phyloP scores from a whole-genome alignment of 2,797 vertebrate genomes.

The Propithecus deckenii region DNA sequence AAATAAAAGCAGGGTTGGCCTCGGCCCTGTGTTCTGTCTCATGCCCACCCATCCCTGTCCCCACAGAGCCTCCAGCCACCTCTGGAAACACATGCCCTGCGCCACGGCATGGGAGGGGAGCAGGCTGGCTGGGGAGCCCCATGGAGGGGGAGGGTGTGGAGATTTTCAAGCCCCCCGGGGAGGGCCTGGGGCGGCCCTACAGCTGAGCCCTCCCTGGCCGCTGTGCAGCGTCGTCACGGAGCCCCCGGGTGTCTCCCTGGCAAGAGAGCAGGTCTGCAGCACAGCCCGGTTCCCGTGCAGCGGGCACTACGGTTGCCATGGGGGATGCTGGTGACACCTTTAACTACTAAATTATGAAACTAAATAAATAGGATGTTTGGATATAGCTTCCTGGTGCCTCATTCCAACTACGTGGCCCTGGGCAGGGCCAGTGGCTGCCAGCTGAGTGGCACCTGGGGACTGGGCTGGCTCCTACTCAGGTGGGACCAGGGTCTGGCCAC shows the following conservation, averaged over 20 bases:
- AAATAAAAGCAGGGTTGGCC: conserved; percentile 81
- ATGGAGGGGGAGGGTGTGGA: neutral
- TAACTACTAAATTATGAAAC: neutral
- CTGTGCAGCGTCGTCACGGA: neutral
- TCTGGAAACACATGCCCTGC: neutral
- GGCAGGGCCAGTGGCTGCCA: neutral
- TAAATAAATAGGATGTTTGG: conserved; percentile 77
- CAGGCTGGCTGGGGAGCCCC: neutral
- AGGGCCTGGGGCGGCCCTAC: neutral
- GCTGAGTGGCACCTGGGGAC: neutral
- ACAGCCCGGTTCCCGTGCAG: fast-evolving
- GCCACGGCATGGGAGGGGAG: fast-evolving
- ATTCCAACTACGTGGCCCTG: neutral
- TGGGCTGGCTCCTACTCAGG: neutral
- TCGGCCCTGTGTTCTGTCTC: neutral
- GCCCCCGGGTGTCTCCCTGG: neutral
- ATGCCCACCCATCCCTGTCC: neutral
- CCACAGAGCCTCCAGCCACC: neutral
- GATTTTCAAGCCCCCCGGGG: neutral
- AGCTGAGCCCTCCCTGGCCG: neutral
- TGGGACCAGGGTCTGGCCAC: neutral
- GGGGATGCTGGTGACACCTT: neutral
- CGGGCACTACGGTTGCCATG: neutral
- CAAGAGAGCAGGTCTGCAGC: neutral
- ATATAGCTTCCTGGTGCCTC: neutral